These are phyloP conservation scores for Drepana arcuata DNA, from an alignment of 1,140 invertebrate genomes.

Conservation along the genomic window DNA sequence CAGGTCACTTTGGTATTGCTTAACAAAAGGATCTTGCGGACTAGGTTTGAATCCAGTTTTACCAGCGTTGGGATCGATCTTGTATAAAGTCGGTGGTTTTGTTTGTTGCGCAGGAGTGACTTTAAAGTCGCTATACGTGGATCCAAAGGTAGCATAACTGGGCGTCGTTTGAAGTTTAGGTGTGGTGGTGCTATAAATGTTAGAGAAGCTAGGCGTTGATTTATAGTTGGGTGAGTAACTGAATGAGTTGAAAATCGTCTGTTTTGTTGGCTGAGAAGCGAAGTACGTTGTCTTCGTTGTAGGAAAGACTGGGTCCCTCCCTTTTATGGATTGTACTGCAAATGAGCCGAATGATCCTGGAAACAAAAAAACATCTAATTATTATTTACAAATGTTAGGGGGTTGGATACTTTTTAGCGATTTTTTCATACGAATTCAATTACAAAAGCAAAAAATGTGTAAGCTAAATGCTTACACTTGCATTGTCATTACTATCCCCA, in stretches of 20 bases:
- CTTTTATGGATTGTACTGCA: conserved; percentile 60
- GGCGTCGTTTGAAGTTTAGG: conserved; percentile 43
- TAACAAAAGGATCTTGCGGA: conserved; percentile 59
- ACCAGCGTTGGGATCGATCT: conserved; percentile 52
- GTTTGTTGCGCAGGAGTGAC: conserved; percentile 37
- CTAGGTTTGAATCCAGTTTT: conserved; percentile 58
- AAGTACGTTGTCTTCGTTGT: conserved; percentile 45
- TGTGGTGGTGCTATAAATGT: conserved; percentile 25
- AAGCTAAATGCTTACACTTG: too few relatives aligned
- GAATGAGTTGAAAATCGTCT: conserved; percentile 54
- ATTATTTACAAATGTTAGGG: not conserved
- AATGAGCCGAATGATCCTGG: conserved; percentile 67
- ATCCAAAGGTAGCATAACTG: conserved; percentile 36
- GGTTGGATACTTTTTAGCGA: too few relatives aligned
- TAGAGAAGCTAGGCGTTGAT: conserved; percentile 31
- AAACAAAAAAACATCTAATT: conserved; percentile 11
- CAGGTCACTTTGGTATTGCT: conserved; percentile 33
- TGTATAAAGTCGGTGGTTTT: conserved; percentile 35
- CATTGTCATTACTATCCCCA: too few relatives aligned
- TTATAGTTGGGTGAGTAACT: conserved; percentile 48
- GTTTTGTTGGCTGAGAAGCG: conserved; percentile 46
- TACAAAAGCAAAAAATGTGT: too few relatives aligned
- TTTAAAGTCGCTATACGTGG: conserved; percentile 41
- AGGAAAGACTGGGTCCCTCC: conserved; percentile 45
- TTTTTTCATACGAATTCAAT: too few relatives aligned